Evolutionary conservation across 64 coral and sea anemone genomes (phyloP), one percentile per base, ranked within the genome.

Genomic region (Astreopora myriophthalma): DNA sequence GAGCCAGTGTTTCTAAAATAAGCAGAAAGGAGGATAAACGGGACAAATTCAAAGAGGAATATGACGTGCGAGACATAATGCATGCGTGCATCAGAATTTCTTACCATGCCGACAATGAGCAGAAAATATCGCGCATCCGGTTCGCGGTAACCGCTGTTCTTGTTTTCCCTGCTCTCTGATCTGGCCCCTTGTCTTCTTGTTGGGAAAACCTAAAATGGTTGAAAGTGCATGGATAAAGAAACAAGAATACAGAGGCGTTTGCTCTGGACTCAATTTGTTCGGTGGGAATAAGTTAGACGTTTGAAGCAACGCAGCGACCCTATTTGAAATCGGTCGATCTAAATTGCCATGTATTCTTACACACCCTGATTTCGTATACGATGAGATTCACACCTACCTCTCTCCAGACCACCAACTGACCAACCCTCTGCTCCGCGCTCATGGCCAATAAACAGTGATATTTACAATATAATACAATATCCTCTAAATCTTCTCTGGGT

Each of bases 391-490:
- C n/a, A n/a, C n/a, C n/a, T n/a, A 95, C 96, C 94, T 98, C 96
- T 93, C 90, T 90, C 96, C 96, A 98, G 37, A 98, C 83, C 23
- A 98, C 87, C 40, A 95, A 68, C 42, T 98, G 96, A 25, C 93
- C 93, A 28, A 98, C 86, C 17, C 96, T 74, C 62, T 98, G 96
- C 32, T 98, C 80, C 62, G 95, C 72, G 29, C 93, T 91, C 79
- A 95, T 92, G 80, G 94, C 82, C 29, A 98, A 64, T 64, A 98
- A 91, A 90, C 96, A 98, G 73, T 98, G 92, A 93, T 95, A 98
- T 93, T 95, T 95, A 85, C 96, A 95, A 82, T 98, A 98, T 86
- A 95, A 90, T 70, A 87, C 83, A 75, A 93, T 73, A 95, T 99
- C 96, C 77, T 85, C 67, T 34, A 99, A 87, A 70, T 95, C 94